Conservation (phyloP, 2,113 vertebrate species). For the Elephas maximus region DNA sequence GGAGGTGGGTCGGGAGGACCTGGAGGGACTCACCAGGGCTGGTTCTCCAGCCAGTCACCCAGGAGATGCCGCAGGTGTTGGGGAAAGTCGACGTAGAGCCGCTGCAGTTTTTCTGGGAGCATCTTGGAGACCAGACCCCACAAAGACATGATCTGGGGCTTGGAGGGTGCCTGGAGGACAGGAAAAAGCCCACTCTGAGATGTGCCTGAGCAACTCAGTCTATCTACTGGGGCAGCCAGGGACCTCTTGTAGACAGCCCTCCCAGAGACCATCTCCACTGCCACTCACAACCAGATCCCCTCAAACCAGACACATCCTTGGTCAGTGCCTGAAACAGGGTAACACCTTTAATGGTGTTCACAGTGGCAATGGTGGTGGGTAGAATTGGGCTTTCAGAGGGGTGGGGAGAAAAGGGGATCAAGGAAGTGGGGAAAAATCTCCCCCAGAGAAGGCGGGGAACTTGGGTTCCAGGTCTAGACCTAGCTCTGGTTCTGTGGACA, state of each 20-base stretch:
- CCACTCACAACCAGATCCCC: not conserved
- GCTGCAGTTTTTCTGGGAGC: slow-evolving; percentile 85
- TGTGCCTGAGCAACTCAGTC: not conserved
- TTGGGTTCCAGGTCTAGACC: not conserved
- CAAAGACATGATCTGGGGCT: slow-evolving; percentile 85
- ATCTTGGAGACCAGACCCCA: slow-evolving; percentile 88
- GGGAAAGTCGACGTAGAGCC: slow-evolving; percentile 86
- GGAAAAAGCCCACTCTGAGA: not conserved
- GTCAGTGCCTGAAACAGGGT: not conserved
- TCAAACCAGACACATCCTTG: not conserved
- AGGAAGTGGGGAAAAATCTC: not conserved
- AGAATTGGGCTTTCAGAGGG: not conserved
- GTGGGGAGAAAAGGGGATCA: not conserved
- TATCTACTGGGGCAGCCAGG: not conserved
- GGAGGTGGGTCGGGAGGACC: not conserved
- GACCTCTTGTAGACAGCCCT: not conserved
- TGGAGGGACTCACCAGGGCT: slow-evolving; percentile 89
- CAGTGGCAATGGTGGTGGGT: not conserved
- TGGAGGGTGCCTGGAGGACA: slow-evolving; percentile 69
- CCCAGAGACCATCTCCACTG: not conserved
- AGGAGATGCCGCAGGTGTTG: slow-evolving; percentile 87
- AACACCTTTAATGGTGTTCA: not conserved
- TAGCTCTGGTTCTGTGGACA: not conserved
- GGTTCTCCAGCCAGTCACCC: slow-evolving; percentile 89
- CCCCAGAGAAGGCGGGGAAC: not conserved